Base-by-base conservation (phyloP, 2,113 vertebrate genomes). In the Rutilus rutilus region DNA sequence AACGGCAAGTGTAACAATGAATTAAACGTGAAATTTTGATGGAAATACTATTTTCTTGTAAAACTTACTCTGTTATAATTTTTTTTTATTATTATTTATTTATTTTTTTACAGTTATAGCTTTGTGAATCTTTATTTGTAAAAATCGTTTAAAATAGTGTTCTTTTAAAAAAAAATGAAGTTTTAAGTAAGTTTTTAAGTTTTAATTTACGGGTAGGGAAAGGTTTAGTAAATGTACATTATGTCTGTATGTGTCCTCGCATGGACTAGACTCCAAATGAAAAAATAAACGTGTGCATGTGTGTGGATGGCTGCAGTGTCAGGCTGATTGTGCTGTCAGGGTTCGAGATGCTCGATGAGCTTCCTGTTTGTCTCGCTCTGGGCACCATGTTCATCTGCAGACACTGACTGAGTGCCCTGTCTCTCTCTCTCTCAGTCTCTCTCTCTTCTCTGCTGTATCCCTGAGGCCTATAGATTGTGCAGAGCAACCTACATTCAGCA, bases 401-500 rank as follows among this genome's bases (percentile, higher is more conserved):
- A 91, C 89, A 84, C 2, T 87, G 89, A 92, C 92, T 93, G 92
- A 94, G 92, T 94, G 93, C 92, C 93, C 93, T 93, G 90, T 67
- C 78, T 27, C 15, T 52, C 50, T 17, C 50, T 42, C 42, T 42
- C 80, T 52, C 10, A 23, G 5, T 69, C 42, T 64, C 60, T 23
- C 75, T 78, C 74, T 64, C 67, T 73, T 76, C 15, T 57, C 67
- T 84, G 75, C 42, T 64, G 52, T 65, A 36, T 23, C 86, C 82
- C 73, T 25, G 62, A 86, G 78, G 79, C 77, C 81, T 47, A 62
- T 76, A 77, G 82, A 94, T 95, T 93, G 93, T 94, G 93, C 93
- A 94, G 92, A 94, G 93, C 92, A 92, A 92, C 93, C 92, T 91
- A 93, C 92, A 93, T 94, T 89, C 91, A 88, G 86, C 88, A 90